phyloP scores from a whole-genome alignment of 2,888 invertebrate genomes.

The Patella pellucida region DNA sequence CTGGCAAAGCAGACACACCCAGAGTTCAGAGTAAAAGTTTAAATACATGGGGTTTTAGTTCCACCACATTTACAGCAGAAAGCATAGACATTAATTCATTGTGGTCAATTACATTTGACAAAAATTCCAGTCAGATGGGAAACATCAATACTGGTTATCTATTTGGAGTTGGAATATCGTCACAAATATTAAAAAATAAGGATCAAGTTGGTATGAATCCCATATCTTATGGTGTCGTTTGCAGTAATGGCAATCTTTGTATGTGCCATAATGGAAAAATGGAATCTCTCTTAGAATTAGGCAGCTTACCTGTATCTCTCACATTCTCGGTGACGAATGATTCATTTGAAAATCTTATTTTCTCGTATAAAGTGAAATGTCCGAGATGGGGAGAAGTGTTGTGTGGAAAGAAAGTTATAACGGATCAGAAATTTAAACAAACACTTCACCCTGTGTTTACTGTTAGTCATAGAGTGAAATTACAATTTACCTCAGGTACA shows the following conservation, averaged over 20 bases:
- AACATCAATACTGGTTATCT: slow-evolving; percentile 60
- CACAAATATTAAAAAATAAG: slow-evolving; percentile 53
- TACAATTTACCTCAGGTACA: slow-evolving; percentile 54
- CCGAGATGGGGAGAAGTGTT: slow-evolving; percentile 55
- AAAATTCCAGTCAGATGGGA: slow-evolving; percentile 59
- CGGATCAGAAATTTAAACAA: slow-evolving; percentile 43
- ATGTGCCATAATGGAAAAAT: slow-evolving; percentile 55
- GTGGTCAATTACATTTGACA: slow-evolving; percentile 64
- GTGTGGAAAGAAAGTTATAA: slow-evolving; percentile 54
- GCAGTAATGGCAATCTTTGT: slow-evolving; percentile 53
- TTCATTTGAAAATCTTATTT: slow-evolving; percentile 49
- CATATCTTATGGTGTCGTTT: slow-evolving; percentile 59
- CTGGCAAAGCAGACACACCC: slow-evolving; percentile 35
- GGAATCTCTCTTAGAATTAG: slow-evolving; percentile 55
- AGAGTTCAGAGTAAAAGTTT: slow-evolving; percentile 60
- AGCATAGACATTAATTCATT: slow-evolving; percentile 45
- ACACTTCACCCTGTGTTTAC: slow-evolving; percentile 63
- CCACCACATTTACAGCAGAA: slow-evolving; percentile 66
- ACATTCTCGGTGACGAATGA: slow-evolving; percentile 55
- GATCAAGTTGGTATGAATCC: slow-evolving; percentile 63
- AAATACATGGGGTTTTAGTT: slow-evolving; percentile 67
- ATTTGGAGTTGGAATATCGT: slow-evolving; percentile 65
- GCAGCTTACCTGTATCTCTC: slow-evolving; percentile 59
- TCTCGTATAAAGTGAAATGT: slow-evolving; percentile 57
- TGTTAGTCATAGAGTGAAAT: slow-evolving; percentile 65